These are phyloP conservation scores for Aphodius sticticus DNA, from an alignment of 2,888 invertebrate genomes.

Conservation along the genomic window DNA sequence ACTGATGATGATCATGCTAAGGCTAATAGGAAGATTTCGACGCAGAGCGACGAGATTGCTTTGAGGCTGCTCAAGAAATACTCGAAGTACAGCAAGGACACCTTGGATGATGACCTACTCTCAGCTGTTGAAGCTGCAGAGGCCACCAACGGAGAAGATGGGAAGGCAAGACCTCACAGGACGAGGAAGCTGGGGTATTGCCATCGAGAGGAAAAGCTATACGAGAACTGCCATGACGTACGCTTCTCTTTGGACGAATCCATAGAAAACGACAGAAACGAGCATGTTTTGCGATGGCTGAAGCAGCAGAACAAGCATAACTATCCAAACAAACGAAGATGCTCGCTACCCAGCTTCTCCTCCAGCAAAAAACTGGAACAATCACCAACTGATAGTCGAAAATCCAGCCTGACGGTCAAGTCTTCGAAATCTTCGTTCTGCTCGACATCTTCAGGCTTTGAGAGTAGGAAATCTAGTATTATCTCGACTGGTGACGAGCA, in stretches of 20 bases:
- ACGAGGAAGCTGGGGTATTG: slow-evolving; percentile 54
- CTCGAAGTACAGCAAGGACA: slow-evolving; percentile 58
- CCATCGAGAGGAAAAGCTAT: slow-evolving; percentile 56
- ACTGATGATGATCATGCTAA: slow-evolving; percentile 45
- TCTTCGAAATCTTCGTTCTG: slow-evolving; percentile 41
- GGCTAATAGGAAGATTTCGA: slow-evolving; percentile 48
- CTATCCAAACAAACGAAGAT: slow-evolving; percentile 36
- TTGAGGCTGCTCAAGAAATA: slow-evolving; percentile 58
- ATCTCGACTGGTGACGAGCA: slow-evolving; percentile 39
- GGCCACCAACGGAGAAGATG: slow-evolving; percentile 16
- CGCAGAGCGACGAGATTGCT: slow-evolving; percentile 59
- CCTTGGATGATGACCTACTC: slow-evolving; percentile 56
- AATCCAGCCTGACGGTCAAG: slow-evolving; percentile 49
- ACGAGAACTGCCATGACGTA: slow-evolving; percentile 55
- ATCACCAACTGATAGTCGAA: slow-evolving; percentile 54
- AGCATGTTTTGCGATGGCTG: slow-evolving; percentile 58
- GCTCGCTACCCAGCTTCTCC: slow-evolving; percentile 42
- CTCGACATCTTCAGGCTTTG: slow-evolving; percentile 51
- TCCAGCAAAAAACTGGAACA: slow-evolving; percentile 47
- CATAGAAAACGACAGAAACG: slow-evolving; percentile 56
- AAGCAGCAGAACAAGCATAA: slow-evolving; percentile 54
- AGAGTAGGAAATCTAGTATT: slow-evolving; percentile 55
- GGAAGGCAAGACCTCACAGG: slow-evolving; percentile 25
- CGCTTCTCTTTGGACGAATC: slow-evolving; percentile 50
- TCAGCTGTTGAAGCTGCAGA: slow-evolving; percentile 54